phyloP scores from a whole-genome alignment of 23 tunicate species.

The Halocynthia roretzi region DNA sequence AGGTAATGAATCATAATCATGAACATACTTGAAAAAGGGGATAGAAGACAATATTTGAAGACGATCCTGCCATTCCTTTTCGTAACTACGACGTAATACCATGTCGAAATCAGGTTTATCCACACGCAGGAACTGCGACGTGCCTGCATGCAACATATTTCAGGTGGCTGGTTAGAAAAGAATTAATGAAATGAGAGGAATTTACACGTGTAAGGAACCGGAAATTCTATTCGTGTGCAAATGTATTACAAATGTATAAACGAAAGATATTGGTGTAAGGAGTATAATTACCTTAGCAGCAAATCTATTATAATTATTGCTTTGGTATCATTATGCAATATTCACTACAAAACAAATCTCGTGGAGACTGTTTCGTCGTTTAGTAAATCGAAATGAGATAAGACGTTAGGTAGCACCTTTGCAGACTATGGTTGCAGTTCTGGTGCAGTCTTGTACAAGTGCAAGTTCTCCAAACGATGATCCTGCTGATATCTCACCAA shows the following conservation, averaged over 20 bases:
- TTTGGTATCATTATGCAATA: too few relatives aligned
- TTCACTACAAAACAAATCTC: too few relatives aligned
- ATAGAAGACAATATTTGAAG: conserved; percentile 40
- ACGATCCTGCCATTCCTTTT: conserved; percentile 69
- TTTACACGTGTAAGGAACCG: too few relatives aligned
- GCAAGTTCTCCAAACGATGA: conserved; percentile 93
- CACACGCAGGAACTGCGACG: conserved; percentile 63
- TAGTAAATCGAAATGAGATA: too few relatives aligned
- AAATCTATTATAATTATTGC: too few relatives aligned
- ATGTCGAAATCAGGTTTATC: conserved; percentile 79
- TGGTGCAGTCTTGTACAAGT: conserved; percentile 71
- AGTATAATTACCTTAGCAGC: too few relatives aligned
- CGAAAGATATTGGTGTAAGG: too few relatives aligned
- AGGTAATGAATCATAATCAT: background rate
- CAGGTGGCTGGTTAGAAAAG: too few relatives aligned
- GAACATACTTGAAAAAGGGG: conserved; percentile 57
- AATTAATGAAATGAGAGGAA: too few relatives aligned
- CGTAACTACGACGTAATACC: conserved; percentile 64
- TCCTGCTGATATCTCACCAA: conserved; percentile 72
- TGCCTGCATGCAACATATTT: conserved; percentile 21
- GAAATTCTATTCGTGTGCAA: too few relatives aligned
- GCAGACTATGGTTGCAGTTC: conserved; percentile 84
- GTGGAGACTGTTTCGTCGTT: too few relatives aligned
- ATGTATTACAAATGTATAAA: too few relatives aligned
- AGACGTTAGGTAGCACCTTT: conserved; percentile 29